Evolutionary conservation across 2,797 vertebrate genomes (phyloP).

Genomic region (Moxostoma hubbsi): DNA sequence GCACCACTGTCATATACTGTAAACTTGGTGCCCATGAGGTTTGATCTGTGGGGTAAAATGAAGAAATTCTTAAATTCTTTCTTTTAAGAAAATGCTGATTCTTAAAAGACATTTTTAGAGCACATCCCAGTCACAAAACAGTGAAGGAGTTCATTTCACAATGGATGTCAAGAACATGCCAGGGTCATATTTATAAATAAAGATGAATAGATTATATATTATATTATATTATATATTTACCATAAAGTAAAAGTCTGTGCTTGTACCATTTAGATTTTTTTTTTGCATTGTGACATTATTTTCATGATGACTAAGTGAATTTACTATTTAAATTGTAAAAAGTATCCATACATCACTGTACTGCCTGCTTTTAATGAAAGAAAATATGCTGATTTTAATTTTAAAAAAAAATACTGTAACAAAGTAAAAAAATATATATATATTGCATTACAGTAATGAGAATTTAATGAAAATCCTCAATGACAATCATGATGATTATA

Average conservation of each 20-base stretch:
- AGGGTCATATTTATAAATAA: not conserved
- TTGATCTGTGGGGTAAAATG: constrained; percentile 83
- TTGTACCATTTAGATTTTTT: no score
- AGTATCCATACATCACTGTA: not conserved
- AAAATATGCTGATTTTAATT: not conserved
- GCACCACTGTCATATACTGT: constrained; percentile 96
- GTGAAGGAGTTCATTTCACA: not conserved
- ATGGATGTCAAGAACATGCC: not conserved
- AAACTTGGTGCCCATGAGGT: constrained; percentile 99
- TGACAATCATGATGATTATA: not conserved
- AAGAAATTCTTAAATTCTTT: no score
- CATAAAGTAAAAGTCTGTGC: no score
- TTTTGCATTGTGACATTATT: no score
- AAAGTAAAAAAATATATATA: no score
- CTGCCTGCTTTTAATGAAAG: not conserved
- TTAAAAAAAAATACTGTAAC: no score
- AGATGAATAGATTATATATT: not conserved
- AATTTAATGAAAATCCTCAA: not conserved
- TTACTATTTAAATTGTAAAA: not conserved
- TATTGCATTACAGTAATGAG: not conserved
- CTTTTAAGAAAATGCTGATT: no score
- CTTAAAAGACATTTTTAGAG: not conserved
- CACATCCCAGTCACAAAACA: not conserved
- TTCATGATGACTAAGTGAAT: not conserved
- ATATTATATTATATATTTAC: not conserved